Evolutionary conservation across 1,140 invertebrate species (phyloP), one percentile per base, ranked within the genome.

Genomic region (Penaeus chinensis): DNA sequence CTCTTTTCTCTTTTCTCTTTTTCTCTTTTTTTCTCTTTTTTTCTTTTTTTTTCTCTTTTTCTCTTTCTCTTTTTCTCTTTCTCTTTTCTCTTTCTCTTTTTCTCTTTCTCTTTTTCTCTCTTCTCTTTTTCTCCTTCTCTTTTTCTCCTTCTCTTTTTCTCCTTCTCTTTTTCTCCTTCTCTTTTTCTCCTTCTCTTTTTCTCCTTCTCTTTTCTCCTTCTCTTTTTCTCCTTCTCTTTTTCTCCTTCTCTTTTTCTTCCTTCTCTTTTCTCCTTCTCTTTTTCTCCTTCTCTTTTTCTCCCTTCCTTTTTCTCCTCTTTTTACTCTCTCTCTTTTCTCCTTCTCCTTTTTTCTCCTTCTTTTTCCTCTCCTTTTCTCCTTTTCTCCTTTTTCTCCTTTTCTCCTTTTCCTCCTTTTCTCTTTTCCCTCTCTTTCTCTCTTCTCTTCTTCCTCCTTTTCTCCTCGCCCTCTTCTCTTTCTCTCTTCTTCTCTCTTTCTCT

Each of bases 111-210:
- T 66, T 24, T 66, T 24, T 66, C 65, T 66, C 65, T 66, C 65
- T 66, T n/a, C 65, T 69, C 65, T 69, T 11, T 69, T 11, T 69
- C 65, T 69, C 65, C 13, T 11, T 69, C 65, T 69, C 65, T 69
- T 11, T 69, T 11, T 61, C 27, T 22, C 47, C 60, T 8, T 80
- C 78, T 61, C 22, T 60, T 42, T 54, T 5, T 54, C 37, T 60
- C 78, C 22, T 42, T 54, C 54, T n/a, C 78, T 80, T 42, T 80
- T 42, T 47, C 54, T 54, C 54, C 60, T 19, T 61, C 78, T 80
- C 78, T 80, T 42, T 80, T 42, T 61, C 37, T 80, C 78, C 60
- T 19, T 80, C 78, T 61, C 54, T 80, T 42, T 80, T 42, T 80
- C 78, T 54, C 37, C 5, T 19, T 54, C 54, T 80, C 54, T 54